Percentiles rank a stretch among this genome's conserved stretches.
phyloP scores from a whole-genome alignment of 2,888 invertebrate species.

The Rhaphigaster nebulosa region DNA sequence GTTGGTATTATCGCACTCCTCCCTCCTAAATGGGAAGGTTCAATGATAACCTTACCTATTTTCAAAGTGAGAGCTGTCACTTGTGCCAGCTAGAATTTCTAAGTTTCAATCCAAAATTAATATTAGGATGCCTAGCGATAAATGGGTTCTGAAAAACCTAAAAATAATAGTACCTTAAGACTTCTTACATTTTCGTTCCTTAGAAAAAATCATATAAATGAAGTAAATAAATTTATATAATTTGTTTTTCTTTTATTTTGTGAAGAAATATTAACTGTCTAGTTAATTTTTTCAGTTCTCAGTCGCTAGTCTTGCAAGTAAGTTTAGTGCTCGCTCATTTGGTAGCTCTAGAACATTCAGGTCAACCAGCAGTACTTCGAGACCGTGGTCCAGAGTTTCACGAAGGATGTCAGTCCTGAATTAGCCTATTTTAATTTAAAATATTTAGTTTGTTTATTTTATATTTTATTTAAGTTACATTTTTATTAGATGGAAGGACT shows the following conservation, averaged over 20 bases:
- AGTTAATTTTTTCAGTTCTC: slow-evolving; percentile 70
- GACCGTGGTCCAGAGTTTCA: slow-evolving; percentile 75
- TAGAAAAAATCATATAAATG: slow-evolving; percentile 51
- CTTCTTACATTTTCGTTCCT: slow-evolving; percentile 48
- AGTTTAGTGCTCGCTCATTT: slow-evolving; percentile 75
- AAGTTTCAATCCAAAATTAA: not conserved
- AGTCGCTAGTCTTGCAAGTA: slow-evolving; percentile 74
- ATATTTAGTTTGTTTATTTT: slow-evolving; percentile 6
- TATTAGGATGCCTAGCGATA: slow-evolving; percentile 49
- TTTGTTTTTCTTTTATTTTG: not conserved
- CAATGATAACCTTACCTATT: slow-evolving; percentile 41
- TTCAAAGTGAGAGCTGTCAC: slow-evolving; percentile 49
- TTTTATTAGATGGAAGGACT: slow-evolving; percentile 75
- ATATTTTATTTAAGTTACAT: not conserved
- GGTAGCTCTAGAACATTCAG: slow-evolving; percentile 74
- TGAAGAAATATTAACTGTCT: not conserved
- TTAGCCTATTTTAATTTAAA: not conserved
- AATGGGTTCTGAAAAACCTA: slow-evolving; percentile 54
- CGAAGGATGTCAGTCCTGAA: slow-evolving; percentile 62
- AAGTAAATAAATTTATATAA: slow-evolving; percentile 22
- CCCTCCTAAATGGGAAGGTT: slow-evolving; percentile 50
- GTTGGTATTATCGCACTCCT: not conserved
- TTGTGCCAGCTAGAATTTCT: not conserved
- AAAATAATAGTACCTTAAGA: slow-evolving; percentile 43
- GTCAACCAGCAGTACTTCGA: slow-evolving; percentile 74